Base-by-base conservation (phyloP, 92 coral and sea anemone genomes). In the Pocillopora grandis region DNA sequence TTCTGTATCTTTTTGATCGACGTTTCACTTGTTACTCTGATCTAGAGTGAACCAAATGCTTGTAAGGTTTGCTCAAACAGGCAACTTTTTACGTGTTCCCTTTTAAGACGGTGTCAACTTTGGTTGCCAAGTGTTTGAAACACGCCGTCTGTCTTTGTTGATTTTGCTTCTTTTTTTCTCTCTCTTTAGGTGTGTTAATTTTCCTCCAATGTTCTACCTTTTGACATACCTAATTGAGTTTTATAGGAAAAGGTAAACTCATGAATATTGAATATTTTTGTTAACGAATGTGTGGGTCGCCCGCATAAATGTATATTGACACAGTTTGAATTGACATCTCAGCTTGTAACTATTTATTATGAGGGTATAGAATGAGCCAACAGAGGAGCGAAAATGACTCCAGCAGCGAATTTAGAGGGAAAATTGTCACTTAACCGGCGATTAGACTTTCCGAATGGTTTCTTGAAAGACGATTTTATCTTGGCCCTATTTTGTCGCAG, bases 41-140 rank as follows among this genome's bases (percentile, higher is more conserved):
- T 42, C 52, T 7, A 42, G 52, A 42, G 52, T 42, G 52, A 42
- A 42, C 52, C 52, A 42, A 42, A 42, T 42, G 52, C 52, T 3
- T 7, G 52, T 42, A 42, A 42, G 8, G 52, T 42, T 42, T 42
- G 52, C 52, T 42, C 52, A 42, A 42, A 42, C 52, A 42, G 52
- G 52, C 52, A 42, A 42, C 52, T 42, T 42, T 42, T 3, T 3
- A 42, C 52, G 52, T 42, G 52, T 7, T 42, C 52, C 79, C 60
- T 49, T 64, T 63, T 31, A 2, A 12, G 62, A 48, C 36, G 48
- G 14, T 83, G 72, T 62, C 74, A 74, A 63, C 73, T 17, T 79
- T 58, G 73, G 86, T 83, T 83, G 80, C 86, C 65, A 83, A 83
- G 86, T 48, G 62, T 62, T 64, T 20, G 19, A 83, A 83, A 83